Base-by-base conservation (phyloP, 2,797 vertebrate species). In the Cossypha caffra region DNA sequence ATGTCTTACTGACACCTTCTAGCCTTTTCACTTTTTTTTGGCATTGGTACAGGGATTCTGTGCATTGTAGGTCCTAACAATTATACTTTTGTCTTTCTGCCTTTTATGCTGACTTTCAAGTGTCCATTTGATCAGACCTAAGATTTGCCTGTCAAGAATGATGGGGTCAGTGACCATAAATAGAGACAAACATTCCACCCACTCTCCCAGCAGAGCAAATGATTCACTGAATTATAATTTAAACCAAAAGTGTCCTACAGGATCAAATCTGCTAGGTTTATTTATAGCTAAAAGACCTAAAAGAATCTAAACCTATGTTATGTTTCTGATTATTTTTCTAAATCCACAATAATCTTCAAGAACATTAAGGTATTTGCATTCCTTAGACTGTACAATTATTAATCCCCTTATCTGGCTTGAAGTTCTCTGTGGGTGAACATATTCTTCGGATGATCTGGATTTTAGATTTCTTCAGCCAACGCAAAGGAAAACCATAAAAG, bases 271-370 rank as follows among this genome's bases (percentile, higher is more conserved):
- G 31, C 51, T 93, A 25, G 61, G 37, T 95, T 93, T 95, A 94
- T 96, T 96, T 95, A 92, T 96, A 96, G 77, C 66, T 85, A 68
- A 80, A 92, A 93, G 47, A 24, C 6, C 18, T 47, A 59, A 79
- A 68, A 66, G 90, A 72, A 40, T 66, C 68, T 90, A 97, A 97
- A 96, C 95, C 94, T 94, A 57, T 93, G 91, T 96, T 95, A 92
- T 90, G 31, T 78, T 95, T 96, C 85, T 97, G 94, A 98, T 98
- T 97, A 95, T 96, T 97, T 97, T 97, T 95, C 91, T 96, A 97
- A 98, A 97, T 98, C 96, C 96, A 88, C 80, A 87, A 43, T 98
- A 98, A 98, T 98, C 97, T 98, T 97, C 87, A 95, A 93, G 96
- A 97, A 97, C 55, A 94, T 96, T 97, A 93, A 96, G 90, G 96